Conservation (phyloP, 2,888 invertebrate species). For the Polyploca ridens region DNA sequence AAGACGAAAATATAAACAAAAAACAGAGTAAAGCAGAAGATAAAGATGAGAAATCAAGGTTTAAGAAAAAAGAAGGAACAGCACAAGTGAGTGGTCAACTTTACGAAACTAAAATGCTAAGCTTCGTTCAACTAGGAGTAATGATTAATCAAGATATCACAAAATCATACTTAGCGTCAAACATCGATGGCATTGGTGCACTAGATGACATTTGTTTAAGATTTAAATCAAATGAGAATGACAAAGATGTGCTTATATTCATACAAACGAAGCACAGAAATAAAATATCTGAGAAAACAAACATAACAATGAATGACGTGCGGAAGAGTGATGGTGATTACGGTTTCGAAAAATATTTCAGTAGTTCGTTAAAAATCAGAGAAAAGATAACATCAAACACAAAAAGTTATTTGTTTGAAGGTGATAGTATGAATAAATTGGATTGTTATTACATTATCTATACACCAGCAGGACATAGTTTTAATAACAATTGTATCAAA, state of each 20-base stretch:
- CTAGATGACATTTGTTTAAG: conserved; percentile 24
- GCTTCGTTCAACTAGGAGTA: conserved; percentile 9
- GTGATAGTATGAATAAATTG: conserved; percentile 31
- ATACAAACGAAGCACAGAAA: conserved; percentile 51
- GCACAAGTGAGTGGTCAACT: conserved; percentile 15
- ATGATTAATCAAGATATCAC: background rate
- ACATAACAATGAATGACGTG: conserved; percentile 39
- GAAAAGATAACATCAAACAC: conserved; percentile 32
- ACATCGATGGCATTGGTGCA: conserved; percentile 14
- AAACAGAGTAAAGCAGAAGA: background rate
- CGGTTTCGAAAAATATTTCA: conserved; percentile 44
- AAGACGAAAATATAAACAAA: background rate
- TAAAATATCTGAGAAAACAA: conserved; percentile 36
- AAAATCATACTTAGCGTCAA: conserved; percentile 19
- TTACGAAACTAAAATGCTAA: conserved; percentile 18
- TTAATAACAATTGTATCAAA: conserved; percentile 25
- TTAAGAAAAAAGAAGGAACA: background rate
- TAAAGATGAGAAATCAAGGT: background rate
- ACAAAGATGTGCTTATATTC: conserved; percentile 38
- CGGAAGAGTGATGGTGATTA: conserved; percentile 35
- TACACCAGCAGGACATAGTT: conserved; percentile 42
- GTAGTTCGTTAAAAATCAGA: conserved; percentile 47
- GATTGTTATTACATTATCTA: conserved; percentile 47
- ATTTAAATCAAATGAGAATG: conserved; percentile 29
- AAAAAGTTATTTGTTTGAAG: conserved; percentile 35